These are phyloP conservation scores for Ctenicera cuprea DNA, from an alignment of 2,888 invertebrate genomes.

Conservation along the genomic window DNA sequence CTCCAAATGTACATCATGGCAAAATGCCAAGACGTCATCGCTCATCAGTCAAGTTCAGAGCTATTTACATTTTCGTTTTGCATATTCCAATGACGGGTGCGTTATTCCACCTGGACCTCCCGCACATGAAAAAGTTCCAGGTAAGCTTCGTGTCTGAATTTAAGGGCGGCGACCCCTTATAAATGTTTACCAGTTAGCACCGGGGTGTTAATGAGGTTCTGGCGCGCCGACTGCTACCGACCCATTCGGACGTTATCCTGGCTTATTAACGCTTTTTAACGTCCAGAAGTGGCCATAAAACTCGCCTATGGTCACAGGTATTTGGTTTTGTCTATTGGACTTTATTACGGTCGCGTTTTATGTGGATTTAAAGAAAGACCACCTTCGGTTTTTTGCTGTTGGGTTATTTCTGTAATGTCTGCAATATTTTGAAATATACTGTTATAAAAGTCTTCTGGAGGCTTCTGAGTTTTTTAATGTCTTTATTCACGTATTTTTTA, in stretches of 20 bases:
- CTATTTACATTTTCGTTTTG: conserved; percentile 8
- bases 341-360: conserved; percentile 32
- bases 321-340: conserved; percentile 26
- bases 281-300: conserved; percentile 40
- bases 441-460: not conserved
- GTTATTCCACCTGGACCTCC: conserved; percentile 25
- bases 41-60: conserved; percentile 2
- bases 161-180: conserved; percentile 37
- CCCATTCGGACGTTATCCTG: conserved; percentile 53
- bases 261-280: conserved; percentile 57
- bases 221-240: conserved; percentile 62
- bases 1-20: conserved; percentile 14
- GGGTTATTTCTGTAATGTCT: not conserved
- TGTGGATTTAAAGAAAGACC: conserved; percentile 23
- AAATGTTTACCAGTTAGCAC: conserved; percentile 53
- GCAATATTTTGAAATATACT: not conserved
- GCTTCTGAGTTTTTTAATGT: conserved; percentile 1
- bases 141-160: not conserved
- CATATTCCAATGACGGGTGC: conserved; percentile 11
- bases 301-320: conserved; percentile 29
- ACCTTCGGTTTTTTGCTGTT: not conserved
- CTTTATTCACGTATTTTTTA: too few species aligned
- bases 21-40: conserved; percentile 15
- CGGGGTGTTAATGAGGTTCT: conserved; percentile 59
- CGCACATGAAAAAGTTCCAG: conserved; percentile 10